These are phyloP conservation scores for Chaitophorus viminalis DNA, from an alignment of 2,888 invertebrate genomes.

Conservation along the genomic window DNA sequence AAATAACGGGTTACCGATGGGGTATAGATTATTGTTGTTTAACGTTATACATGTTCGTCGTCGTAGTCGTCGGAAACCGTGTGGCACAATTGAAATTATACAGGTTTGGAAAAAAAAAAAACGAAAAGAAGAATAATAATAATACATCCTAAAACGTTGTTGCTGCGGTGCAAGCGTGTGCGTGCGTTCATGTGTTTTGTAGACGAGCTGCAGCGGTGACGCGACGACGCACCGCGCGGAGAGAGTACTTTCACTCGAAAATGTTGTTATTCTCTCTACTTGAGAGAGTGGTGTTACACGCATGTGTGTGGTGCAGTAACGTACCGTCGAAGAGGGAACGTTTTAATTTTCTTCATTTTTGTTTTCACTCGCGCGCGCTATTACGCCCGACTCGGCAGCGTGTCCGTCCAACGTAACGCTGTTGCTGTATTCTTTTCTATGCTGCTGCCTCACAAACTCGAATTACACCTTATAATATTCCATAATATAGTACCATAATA, in stretches of 20 bases:
- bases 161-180: not conserved
- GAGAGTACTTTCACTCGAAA: slow-evolving; percentile 54
- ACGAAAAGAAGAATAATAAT: not conserved
- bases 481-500: not conserved
- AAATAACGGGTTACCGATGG: slow-evolving; percentile 35
- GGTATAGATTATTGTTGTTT: slow-evolving; percentile 12
- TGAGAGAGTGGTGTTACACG: slow-evolving; percentile 19
- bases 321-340: not conserved
- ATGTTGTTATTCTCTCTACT: not conserved
- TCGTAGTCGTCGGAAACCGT: no score
- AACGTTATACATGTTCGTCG: not conserved
- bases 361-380: slow-evolving; percentile 3
- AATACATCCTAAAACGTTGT: slow-evolving; percentile 1
- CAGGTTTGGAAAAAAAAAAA: not conserved
- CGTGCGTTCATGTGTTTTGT: not conserved
- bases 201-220: not conserved
- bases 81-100: not conserved
- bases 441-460: no score
- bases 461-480: no score
- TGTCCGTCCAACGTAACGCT: not conserved
- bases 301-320: not conserved
- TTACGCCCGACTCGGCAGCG: not conserved
- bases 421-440: no score
- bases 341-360: slow-evolving; percentile 32
- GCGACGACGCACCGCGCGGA: not conserved